Evolutionary conservation across 1,140 invertebrate species (phyloP), one percentile per base, ranked within the genome.

Genomic region (Drosophila triauraria): DNA sequence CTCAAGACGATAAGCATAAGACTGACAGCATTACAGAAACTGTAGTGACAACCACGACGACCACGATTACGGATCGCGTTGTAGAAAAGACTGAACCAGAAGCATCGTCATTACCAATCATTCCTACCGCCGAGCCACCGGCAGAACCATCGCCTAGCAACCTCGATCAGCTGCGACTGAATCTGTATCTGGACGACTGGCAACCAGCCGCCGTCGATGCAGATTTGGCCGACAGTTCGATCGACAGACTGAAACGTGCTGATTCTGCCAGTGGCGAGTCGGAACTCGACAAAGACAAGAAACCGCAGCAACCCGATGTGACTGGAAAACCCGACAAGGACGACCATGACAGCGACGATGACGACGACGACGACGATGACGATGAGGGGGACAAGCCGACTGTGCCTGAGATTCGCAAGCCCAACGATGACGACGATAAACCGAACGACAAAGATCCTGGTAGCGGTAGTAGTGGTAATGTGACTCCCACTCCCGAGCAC

Each of bases 381-480:
- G 94, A 94, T 72, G 90, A 93, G 65, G 70, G 67, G 50, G 75
- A 84, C 79, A 82, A 79, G 44, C 84, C 91, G 74, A 72, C 84
- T 70, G 84, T 93, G 65, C 82, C 91, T 54, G 87, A 93, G 70
- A 84, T 93, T 76, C 74, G 88, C 93, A 87, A 82, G 69, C 83
- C 91, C 40, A 80, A 91, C 32, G 92, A 93, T 43, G 93, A 94
- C 68, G 92, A 94, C 67, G 94, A 94, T 85, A 86, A 93, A 62
- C 92, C 94, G 67, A 93, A 94, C 84, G 95, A 95, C 75, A 94
- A 94, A 79, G 95, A 95, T 92, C 94, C 93, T 64, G 95, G 95
- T 86, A 94, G 93, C 80, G 93, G 94, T 91, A 94, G 94, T 43
- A 95, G 95, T 78, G 94, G 94, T 75, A 94, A 94, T 63, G 93